Evolutionary conservation across 2,113 vertebrate species (phyloP).

Genomic region (Micronycteris hirsuta): DNA sequence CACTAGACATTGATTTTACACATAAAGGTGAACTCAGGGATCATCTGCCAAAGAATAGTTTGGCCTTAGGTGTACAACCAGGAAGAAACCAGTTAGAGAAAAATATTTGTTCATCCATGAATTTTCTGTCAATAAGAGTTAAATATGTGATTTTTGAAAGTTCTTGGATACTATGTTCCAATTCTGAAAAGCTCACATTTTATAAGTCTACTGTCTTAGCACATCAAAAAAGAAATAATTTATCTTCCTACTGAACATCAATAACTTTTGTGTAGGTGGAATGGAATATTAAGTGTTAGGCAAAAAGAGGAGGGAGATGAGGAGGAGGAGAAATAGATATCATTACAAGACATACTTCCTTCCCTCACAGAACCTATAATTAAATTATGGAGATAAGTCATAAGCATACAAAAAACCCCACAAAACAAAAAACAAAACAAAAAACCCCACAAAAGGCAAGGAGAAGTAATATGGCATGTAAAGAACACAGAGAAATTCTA

Average conservation of each 20-base stretch:
- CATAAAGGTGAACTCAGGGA: background rate
- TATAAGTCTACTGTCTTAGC: conserved; percentile 26
- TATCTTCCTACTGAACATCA: conserved; percentile 4
- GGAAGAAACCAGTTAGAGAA: conserved; percentile 14
- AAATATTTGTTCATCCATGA: background rate
- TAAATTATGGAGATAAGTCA: background rate
- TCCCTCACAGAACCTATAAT: background rate
- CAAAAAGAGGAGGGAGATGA: background rate
- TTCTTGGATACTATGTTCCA: conserved; percentile 40
- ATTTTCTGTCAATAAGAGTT: conserved; percentile 31
- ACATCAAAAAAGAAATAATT: conserved; percentile 18
- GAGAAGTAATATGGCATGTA: background rate
- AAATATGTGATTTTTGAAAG: conserved; percentile 1
- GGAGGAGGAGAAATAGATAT: conserved; percentile 3
- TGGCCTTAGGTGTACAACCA: background rate
- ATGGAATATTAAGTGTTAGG: background rate
- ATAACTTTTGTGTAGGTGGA: conserved; percentile 20
- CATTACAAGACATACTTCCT: background rate
- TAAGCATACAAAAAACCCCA: conserved; percentile 13
- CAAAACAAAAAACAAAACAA: background rate
- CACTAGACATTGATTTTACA: background rate
- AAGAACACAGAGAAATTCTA: conserved; percentile 7
- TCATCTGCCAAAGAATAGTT: background rate
- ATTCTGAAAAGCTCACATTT: conserved; percentile 43
- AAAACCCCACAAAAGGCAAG: background rate